Conservation (phyloP, 2,113 vertebrate genomes). For the Terrapene triunguis region DNA sequence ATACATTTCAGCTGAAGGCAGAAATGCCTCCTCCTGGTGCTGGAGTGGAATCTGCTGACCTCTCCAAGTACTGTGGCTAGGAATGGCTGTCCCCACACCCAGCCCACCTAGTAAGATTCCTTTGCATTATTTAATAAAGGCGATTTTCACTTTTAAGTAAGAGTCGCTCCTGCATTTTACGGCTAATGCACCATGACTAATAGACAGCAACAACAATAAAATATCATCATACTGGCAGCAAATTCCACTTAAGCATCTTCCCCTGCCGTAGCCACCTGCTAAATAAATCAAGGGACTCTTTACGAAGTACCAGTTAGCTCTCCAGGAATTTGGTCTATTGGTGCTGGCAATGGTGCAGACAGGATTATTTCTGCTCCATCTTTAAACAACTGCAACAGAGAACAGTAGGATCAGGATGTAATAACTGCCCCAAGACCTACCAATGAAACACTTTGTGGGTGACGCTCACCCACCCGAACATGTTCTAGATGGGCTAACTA, state of each 20-base stretch:
- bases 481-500: not conserved
- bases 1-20: not conserved
- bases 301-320: not conserved
- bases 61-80: not conserved
- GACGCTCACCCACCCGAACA: not conserved
- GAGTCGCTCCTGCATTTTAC: not conserved
- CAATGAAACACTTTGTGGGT: not conserved
- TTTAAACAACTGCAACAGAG: conserved; percentile 27
- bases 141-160: too few species aligned
- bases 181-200: accelerated
- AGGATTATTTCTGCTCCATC: not conserved
- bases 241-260: not conserved
- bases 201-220: not conserved
- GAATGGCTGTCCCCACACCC: accelerated
- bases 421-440: not conserved
- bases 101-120: not conserved
- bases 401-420: not conserved
- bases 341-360: not conserved
- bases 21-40: not conserved
- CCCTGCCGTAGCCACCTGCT: not conserved
- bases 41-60: not conserved
- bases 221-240: not conserved
- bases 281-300: conserved; percentile 36
- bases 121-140: not conserved
- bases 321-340: not conserved